Evolutionary conservation across 2,797 vertebrate genomes (phyloP).

Genomic region (Myotis myotis): DNA sequence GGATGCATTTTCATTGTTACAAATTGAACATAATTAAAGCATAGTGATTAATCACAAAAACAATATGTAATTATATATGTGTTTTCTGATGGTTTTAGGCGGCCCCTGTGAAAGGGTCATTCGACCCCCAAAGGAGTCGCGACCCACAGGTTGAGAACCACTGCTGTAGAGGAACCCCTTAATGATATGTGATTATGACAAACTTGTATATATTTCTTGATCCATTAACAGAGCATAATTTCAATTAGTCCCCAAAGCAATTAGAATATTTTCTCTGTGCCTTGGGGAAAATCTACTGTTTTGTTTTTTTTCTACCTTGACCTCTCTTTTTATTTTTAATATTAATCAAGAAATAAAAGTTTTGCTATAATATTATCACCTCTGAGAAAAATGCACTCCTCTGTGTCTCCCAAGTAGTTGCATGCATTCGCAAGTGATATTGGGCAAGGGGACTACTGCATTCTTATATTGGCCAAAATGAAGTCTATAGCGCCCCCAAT

Average conservation of each 20-base stretch:
- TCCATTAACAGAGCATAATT: slow-evolving; percentile 44
- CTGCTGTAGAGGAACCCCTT: slow-evolving; percentile 86
- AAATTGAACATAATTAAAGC: no score
- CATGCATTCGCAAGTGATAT: neutral
- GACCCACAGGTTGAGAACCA: no score
- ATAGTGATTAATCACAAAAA: no score
- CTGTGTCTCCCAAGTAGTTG: neutral
- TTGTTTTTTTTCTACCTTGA: neutral
- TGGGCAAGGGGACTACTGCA: neutral
- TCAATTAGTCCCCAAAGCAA: slow-evolving; percentile 15
- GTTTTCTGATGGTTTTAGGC: no score
- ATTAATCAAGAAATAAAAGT: slow-evolving; percentile 50
- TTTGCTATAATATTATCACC: neutral
- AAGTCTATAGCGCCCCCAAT: neutral
- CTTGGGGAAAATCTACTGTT: slow-evolving; percentile 14
- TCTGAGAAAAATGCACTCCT: neutral
- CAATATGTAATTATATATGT: no score
- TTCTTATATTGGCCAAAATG: neutral
- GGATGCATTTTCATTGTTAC: no score
- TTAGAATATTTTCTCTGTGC: neutral
- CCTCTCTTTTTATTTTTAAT: neutral
- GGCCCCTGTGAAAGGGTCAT: no score
- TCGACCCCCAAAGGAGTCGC: no score
- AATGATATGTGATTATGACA: slow-evolving; percentile 86
- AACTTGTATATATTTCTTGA: slow-evolving; percentile 74